Evolutionary conservation across 2,797 vertebrate genomes (phyloP).

Genomic region (Clarias pachynema): DNA sequence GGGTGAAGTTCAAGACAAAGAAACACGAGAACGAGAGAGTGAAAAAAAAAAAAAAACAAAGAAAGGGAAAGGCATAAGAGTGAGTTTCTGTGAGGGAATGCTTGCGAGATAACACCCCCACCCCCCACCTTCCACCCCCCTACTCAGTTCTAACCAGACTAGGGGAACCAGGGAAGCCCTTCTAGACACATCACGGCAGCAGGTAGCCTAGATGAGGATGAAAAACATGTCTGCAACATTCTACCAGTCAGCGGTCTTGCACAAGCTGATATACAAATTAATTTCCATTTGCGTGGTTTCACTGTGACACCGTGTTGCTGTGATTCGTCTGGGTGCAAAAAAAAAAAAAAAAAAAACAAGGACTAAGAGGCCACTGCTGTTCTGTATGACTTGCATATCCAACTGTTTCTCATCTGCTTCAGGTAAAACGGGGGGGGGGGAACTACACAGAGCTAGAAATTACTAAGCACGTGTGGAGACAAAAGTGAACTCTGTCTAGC

Average conservation of each 20-base stretch:
- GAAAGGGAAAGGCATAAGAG: conserved; percentile 28
- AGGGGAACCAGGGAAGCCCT: conserved; percentile 20
- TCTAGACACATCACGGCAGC: neutral
- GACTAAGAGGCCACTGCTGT: neutral
- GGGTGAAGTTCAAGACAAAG: conserved; percentile 70
- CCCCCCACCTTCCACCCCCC: neutral
- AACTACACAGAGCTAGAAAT: neutral
- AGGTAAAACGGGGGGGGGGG: neutral
- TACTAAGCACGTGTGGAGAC: neutral
- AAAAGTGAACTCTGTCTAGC: neutral
- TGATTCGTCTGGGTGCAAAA: neutral
- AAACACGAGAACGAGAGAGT: conserved; percentile 53
- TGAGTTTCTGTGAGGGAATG: conserved; percentile 46
- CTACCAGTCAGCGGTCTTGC: conserved; percentile 5
- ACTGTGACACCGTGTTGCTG: neutral
- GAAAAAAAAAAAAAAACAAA: conserved; percentile 36
- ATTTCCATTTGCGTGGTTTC: neutral
- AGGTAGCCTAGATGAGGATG: conserved; percentile 30
- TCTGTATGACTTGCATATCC: neutral
- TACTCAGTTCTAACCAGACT: neutral
- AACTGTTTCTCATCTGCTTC: neutral
- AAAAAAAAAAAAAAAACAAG: neutral
- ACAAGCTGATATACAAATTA: conserved; percentile 2
- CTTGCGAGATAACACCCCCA: neutral
- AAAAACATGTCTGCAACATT: neutral